These are phyloP conservation scores for Ormyrus rosae DNA, from an alignment of 2,888 invertebrate genomes.

Conservation along the genomic window DNA sequence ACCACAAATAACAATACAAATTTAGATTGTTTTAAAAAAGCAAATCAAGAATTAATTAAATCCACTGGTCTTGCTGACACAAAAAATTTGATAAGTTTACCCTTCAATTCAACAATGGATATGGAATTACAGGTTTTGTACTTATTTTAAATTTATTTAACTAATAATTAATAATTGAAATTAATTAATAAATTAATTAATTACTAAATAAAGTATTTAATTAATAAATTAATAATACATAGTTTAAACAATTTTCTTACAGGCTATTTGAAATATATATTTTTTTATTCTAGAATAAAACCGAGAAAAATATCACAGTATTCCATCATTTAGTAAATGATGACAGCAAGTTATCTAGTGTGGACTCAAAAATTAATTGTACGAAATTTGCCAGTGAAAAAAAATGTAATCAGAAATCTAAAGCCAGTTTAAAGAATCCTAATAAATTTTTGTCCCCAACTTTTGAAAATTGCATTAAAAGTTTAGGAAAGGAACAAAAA, in stretches of 20 bases:
- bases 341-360: not conserved
- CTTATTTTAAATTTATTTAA: no score
- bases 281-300: not conserved
- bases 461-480: not conserved
- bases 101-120: not conserved
- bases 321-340: not conserved
- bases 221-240: no score
- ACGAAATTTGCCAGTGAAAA: not conserved
- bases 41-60: not conserved
- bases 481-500: conserved; percentile 1
- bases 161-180: no score
- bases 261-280: not conserved
- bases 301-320: no score
- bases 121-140: not conserved
- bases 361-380: not conserved
- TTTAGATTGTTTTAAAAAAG: not conserved
- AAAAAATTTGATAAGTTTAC: not conserved
- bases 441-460: not conserved
- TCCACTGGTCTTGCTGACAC: not conserved
- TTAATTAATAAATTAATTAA: no score
- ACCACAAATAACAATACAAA: not conserved
- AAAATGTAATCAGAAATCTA: not conserved
- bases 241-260: no score
- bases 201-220: no score
- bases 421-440: not conserved